These are phyloP conservation scores for Anneissia japonica DNA, from an alignment of 35 echinoderm and acorn worm species.

Conservation along the genomic window DNA sequence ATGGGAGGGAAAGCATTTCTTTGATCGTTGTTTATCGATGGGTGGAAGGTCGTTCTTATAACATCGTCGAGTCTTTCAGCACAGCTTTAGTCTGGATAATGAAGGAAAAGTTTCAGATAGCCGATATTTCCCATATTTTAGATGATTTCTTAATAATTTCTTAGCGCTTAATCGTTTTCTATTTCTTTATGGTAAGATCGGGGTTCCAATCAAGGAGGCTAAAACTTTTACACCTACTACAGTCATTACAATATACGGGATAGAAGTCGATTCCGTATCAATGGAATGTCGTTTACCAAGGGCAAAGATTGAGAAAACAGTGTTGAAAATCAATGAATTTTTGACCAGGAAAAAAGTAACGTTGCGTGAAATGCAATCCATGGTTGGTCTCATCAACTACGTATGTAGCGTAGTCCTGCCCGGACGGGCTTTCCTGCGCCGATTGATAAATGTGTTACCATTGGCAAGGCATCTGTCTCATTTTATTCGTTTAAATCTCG, in stretches of 20 bases:
- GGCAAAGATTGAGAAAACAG: not conserved
- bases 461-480: too few species aligned
- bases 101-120: not conserved
- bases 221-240: not conserved
- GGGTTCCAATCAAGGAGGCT: not conserved
- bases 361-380: not conserved
- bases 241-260: not conserved
- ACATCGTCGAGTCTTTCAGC: not conserved
- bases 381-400: not conserved
- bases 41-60: not conserved
- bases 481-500: too few species aligned
- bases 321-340: not conserved
- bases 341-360: not conserved
- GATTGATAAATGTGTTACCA: not conserved
- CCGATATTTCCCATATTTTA: not conserved
- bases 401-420: too few species aligned
- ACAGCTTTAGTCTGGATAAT: not conserved
- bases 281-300: not conserved
- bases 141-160: not conserved
- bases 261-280: not conserved
- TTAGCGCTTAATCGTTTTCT: not conserved
- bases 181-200: not conserved
- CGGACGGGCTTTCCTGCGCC: not conserved
- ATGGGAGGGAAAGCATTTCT: not conserved
- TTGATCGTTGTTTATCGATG: not conserved